Evolutionary conservation across 2,113 vertebrate genomes (phyloP).

Genomic region (Cryptoleucopteryx plumbea): DNA sequence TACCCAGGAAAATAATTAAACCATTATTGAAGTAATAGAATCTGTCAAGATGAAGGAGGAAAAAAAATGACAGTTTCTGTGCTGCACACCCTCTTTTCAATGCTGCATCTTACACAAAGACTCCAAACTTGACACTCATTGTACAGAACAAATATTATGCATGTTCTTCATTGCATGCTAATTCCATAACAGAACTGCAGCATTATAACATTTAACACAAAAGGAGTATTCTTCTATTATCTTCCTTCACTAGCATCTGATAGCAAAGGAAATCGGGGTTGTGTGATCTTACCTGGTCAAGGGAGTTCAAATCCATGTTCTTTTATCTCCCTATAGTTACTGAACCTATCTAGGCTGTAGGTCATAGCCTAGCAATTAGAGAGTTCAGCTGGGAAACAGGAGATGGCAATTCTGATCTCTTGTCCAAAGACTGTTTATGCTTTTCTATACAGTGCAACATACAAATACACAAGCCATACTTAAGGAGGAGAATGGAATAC

Average conservation of each 20-base stretch:
- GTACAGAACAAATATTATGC: neutral
- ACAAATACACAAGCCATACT: neutral
- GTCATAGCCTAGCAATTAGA: neutral
- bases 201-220: neutral
- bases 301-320: neutral
- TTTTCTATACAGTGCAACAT: neutral
- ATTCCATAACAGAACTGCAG: neutral
- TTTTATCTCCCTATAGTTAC: neutral
- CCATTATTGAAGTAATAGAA: neutral
- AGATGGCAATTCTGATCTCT: neutral
- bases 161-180: neutral
- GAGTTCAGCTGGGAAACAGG: neutral
- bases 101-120: neutral
- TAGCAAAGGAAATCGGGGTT: neutral
- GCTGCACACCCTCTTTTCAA: neutral
- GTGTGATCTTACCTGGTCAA: neutral
- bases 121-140: neutral
- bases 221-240: neutral
- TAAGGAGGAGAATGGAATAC: neutral
- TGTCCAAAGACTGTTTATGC: neutral
- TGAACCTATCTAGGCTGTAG: neutral
- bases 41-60: neutral
- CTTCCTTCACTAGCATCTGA: neutral
- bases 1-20: conserved; percentile 7
- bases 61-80: neutral